Base-by-base conservation (phyloP, 92 coral and sea anemone species). In the Palythoa grandiflora region DNA sequence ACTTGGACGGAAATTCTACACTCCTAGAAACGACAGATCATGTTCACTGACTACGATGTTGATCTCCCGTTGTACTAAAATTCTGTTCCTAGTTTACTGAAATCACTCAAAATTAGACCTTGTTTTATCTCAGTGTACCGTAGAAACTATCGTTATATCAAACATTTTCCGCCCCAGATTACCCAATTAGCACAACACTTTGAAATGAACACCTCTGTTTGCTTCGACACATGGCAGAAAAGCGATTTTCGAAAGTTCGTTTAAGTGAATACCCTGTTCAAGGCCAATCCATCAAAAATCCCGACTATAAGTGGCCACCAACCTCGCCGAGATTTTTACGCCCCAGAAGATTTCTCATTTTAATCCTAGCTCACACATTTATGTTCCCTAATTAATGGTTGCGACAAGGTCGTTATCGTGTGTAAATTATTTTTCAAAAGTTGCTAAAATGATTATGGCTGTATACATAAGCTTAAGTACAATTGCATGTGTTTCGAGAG, bases 401-500 rank as follows among this genome's bases (percentile, higher is more conserved):
- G 63, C 86, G 61, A 50, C 75, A 12, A 16, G 74, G 75, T 81
- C 75, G 75, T 81, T 81, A 81, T 65, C 75, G 59, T 48, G 86
- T 66, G 86, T 81, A 81, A 68, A 81, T 81, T 65, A 81, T 81
- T 66, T 81, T 66, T 81, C 86, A 81, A 81, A 81, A 81, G 86
- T 81, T 48, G 59, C 61, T 44, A 81, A 65, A 81, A 81, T 81
- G 86, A 81, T 81, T 81, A 81, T 81, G 44, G 60, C 51, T 81
- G 86, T 81, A 74, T 81, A 81, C 86, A 81, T 35, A 81, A 66
- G 75, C 65, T 68, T 81, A 81, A 81, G 86, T 68, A 81, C 76
- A 65, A 81, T 81, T 81, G 86, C 86, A 81, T 68, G 61, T 81
- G 86, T 81, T 68, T 14, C 57, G 47, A 66, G 86, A 63, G 59